Evolutionary conservation across 2,888 invertebrate species (phyloP), one percentile per base, ranked within the genome.

Genomic region (Acanthosepion lycidas): DNA sequence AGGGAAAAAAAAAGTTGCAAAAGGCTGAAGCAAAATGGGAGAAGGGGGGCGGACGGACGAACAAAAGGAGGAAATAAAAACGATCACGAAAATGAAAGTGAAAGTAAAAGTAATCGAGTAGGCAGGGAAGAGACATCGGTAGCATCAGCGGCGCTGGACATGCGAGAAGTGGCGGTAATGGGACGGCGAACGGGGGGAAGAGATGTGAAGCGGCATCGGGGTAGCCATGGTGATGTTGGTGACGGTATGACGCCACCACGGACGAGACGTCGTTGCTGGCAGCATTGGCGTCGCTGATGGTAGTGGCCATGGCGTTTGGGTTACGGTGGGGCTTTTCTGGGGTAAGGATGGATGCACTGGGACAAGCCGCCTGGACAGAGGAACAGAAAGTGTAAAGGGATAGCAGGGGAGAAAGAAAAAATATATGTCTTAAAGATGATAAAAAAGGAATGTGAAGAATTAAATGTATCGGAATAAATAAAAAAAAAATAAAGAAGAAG

Each of bases 201-300:
- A 78, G 33, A 78, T 78, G 78, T 28, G n/a, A 33, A n/a, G 33
- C 78, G 33, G 78, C 78, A 78, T 78, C 78, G 15, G 15, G n/a
- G 78, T 78, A 78, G 78, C 78, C n/a, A 78, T 78, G 78, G 78
- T 78, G 78, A 78, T n/a, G 78, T n/a, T 33, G 78, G 78, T 78
- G n/a, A 78, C 18, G 78, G 78, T 78, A 78, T n/a, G 78, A 78
- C 78, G 78, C 78, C 78, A 78, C 8, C 12, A 78, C 18, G 15
- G 78, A 5, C 78, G 78, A n/a, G 78, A 78, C 78, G 23, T 78
- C n/a, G n/a, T 78, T 78, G 78, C 78, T 78, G 78, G 78, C n/a
- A 78, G 78, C 78, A 78, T n/a, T 33, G 33, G 33, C 78, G 78
- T 78, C n/a, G 15, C n/a, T 15, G 78, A 15, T 78, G n/a, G 78